Percentiles rank a stretch among this genome's conserved stretches.
These are phyloP conservation scores for Perdix hodgsoniae DNA, from an alignment of 2,797 vertebrate genomes.

Conservation along the genomic window DNA sequence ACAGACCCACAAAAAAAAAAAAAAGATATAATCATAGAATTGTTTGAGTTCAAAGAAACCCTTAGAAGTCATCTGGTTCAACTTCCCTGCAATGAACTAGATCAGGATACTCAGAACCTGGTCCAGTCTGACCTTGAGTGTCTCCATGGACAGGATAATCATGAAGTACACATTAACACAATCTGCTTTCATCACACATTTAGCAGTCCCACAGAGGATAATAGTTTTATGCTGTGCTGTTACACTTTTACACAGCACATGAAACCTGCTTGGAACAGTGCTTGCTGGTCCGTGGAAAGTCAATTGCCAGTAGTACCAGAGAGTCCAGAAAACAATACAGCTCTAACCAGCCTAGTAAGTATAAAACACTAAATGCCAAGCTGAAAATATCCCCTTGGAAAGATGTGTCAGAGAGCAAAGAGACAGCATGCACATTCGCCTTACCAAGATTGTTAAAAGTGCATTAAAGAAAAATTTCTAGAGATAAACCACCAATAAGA, in stretches of 20 bases:
- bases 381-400: neutral
- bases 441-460: neutral
- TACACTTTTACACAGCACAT: neutral
- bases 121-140: too few species aligned
- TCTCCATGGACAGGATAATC: neutral
- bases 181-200: neutral
- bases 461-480: neutral
- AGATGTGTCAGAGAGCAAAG: neutral
- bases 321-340: neutral
- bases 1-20: neutral
- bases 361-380: neutral
- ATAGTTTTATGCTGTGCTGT: neutral
- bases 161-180: neutral
- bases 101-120: too few species aligned
- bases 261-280: accelerated
- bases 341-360: neutral
- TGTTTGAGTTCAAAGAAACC: too few species aligned
- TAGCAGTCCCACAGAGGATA: neutral
- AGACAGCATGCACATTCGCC: neutral
- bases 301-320: too few species aligned
- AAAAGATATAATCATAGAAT: too few species aligned
- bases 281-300: neutral
- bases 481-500: neutral
- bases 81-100: too few species aligned
- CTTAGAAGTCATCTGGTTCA: too few species aligned